Evolutionary conservation across 2,888 invertebrate genomes (phyloP), one percentile per base, ranked within the genome.

Genomic region (Parnassius apollo): DNA sequence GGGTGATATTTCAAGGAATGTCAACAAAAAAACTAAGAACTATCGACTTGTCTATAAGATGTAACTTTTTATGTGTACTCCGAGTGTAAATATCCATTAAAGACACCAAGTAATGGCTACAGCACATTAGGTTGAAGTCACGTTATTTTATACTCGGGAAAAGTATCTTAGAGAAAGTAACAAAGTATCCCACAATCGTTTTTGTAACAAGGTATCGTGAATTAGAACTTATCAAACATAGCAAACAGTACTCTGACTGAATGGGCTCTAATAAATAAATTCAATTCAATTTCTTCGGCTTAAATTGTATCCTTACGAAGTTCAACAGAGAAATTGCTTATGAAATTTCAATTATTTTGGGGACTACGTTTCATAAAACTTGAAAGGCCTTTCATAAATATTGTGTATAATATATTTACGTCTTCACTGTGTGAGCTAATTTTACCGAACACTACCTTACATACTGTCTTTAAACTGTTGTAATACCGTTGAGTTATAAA

Each of bases 71-170:
- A 85, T 83, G 83, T 82, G 75, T 75, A 71, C 75, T 76, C 73
- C 69, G 75, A 78, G 80, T 81, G 83, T 85, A 83, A 84, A 87
- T 86, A 83, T 85, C 86, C 85, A 87, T 88, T 87, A 86, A 78
- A 65, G 75, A 75, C 71, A 74, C 57, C 57, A 72, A 74, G 84
- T 85, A 85, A 85, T 82, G 83, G 80, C 74, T 69, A 68, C 70
- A 75, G 74, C 75, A 81, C 83, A 83, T 86, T 85, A 85, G 76
- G 76, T 68, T 78, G 77, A 79, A 77, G 78, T 78, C 77, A 76
- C 73, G 72, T 77, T 80, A 79, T 65, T 80, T 81, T 80, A 76
- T 75, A 72, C 53, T 18, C 11, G 12, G 44, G 18, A 51, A 35
- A 51, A 46, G 22, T 42, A 57, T 65, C 54, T 62, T 52, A 57